These are phyloP conservation scores for Dendrocincla fuliginosa DNA, from an alignment of 2,797 vertebrate species.

Conservation along the genomic window DNA sequence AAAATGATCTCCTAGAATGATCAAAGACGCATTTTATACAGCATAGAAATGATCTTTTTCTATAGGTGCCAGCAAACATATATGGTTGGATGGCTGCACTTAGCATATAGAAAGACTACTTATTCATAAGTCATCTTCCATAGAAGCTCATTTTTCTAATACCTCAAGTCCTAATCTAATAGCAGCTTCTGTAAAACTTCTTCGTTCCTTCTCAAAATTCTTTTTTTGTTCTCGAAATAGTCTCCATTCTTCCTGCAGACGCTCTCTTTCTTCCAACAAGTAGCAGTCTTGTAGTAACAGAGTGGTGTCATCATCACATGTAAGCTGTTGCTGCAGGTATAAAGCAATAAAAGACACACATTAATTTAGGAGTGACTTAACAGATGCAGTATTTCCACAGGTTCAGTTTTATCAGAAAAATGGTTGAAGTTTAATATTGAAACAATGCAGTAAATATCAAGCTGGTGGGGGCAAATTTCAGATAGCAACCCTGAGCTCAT, in stretches of 20 bases:
- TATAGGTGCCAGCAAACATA: not conserved
- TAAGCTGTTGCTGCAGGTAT: slow-evolving; percentile 86
- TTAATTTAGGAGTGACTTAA: not conserved
- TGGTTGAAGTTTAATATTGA: not conserved
- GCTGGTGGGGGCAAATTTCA: not conserved
- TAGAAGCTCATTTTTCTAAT: not conserved
- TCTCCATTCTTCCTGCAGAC: slow-evolving; percentile 90
- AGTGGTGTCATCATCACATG: slow-evolving; percentile 88
- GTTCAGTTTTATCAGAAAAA: not conserved
- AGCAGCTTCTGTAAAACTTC: slow-evolving; percentile 94
- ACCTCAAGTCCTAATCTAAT: slow-evolving; percentile 95
- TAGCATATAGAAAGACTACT: rapidly evolving
- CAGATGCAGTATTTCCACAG: not conserved
- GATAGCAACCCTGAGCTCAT: not conserved
- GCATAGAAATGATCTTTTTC: not conserved
- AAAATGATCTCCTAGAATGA: not conserved
- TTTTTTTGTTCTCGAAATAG: slow-evolving; percentile 90
- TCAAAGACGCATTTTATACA: not conserved
- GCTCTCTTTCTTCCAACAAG: slow-evolving; percentile 89
- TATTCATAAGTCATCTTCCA: not conserved
- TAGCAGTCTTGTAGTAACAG: slow-evolving; percentile 86
- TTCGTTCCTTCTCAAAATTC: slow-evolving; percentile 92
- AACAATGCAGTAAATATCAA: not conserved
- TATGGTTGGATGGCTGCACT: not conserved
- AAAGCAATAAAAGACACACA: not conserved